A percentile compares a stretch with the other conserved stretches of the same genome.
Evolutionary conservation across 2,113 vertebrate genomes (phyloP).

Genomic region (Carassius auratus): DNA sequence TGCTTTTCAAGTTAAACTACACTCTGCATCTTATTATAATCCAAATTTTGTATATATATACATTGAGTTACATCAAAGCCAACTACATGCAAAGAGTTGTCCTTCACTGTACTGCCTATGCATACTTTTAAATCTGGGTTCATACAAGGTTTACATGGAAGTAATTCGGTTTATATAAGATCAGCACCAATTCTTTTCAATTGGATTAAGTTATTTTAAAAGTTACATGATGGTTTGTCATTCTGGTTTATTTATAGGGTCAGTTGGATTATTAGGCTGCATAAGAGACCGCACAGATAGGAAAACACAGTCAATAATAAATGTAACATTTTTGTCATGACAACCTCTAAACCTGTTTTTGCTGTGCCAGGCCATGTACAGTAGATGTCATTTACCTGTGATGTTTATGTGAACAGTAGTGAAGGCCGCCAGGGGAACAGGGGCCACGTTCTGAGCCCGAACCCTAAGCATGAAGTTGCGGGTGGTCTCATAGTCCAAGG

Average conservation of each 20-base stretch:
- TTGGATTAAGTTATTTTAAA: background rate
- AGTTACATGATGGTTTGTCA: background rate
- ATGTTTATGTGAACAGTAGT: slow-evolving; percentile 80
- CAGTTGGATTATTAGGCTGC: too few species aligned
- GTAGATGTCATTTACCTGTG: slow-evolving; percentile 76
- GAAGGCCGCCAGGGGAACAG: slow-evolving; percentile 85
- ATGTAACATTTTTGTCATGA: background rate
- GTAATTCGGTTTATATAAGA: background rate
- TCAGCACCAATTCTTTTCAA: background rate
- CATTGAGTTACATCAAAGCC: background rate
- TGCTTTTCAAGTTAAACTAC: background rate
- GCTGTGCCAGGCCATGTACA: background rate
- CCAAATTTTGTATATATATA: background rate
- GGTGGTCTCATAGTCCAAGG: slow-evolving; percentile 85
- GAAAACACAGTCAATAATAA: background rate
- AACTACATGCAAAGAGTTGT: background rate
- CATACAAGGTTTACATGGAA: background rate
- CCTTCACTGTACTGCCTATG: background rate
- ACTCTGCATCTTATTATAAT: background rate
- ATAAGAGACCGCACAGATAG: background rate
- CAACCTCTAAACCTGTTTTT: background rate
- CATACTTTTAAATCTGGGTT: slow-evolving; percentile 13
- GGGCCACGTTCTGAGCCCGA: slow-evolving; percentile 85
- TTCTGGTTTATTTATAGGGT: background rate
- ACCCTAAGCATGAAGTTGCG: slow-evolving; percentile 82